A percentile compares a stretch with the other conserved stretches of the same genome.
These are phyloP conservation scores for Epizoanthus stellaris DNA, from an alignment of 92 coral and sea anemone genomes.

Conservation along the genomic window DNA sequence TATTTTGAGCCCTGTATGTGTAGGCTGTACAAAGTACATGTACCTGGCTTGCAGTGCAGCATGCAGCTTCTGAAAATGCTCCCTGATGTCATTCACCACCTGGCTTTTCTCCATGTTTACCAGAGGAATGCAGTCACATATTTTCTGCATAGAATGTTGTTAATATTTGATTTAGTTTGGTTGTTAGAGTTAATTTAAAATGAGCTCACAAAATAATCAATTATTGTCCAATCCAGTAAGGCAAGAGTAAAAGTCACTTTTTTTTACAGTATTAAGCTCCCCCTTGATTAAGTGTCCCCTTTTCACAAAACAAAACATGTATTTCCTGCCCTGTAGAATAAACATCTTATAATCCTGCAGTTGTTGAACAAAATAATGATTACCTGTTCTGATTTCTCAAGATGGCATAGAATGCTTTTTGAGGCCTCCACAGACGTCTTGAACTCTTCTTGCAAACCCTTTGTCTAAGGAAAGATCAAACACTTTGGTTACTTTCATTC, in stretches of 20 bases:
- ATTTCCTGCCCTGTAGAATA: too few species aligned
- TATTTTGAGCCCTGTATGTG: too few species aligned
- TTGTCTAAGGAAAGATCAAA: constrained; percentile 48
- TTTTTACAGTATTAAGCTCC: too few species aligned
- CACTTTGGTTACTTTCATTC: background rate
- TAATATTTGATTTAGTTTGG: background rate
- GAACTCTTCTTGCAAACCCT: constrained; percentile 65
- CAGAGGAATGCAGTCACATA: constrained; percentile 68
- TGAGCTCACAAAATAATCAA: too few species aligned
- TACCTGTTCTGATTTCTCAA: constrained; percentile 83
- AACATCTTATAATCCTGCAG: too few species aligned
- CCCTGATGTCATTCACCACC: constrained; percentile 70
- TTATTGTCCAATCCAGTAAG: too few species aligned
- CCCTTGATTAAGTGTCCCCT: too few species aligned
- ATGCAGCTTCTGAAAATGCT: constrained; percentile 85
- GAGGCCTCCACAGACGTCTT: constrained; percentile 70
- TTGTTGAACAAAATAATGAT: too few species aligned
- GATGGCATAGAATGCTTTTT: constrained; percentile 56
- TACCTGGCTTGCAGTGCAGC: constrained; percentile 87
- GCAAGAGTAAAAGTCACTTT: too few species aligned
- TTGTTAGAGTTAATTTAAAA: too few species aligned
- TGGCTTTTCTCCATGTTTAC: constrained; percentile 78
- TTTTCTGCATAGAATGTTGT: constrained; percentile 54
- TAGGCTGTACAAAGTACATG: too few species aligned
- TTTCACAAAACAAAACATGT: too few species aligned